Base-by-base conservation (phyloP, 2,113 vertebrate species). In the Hyperopisus bebe region DNA sequence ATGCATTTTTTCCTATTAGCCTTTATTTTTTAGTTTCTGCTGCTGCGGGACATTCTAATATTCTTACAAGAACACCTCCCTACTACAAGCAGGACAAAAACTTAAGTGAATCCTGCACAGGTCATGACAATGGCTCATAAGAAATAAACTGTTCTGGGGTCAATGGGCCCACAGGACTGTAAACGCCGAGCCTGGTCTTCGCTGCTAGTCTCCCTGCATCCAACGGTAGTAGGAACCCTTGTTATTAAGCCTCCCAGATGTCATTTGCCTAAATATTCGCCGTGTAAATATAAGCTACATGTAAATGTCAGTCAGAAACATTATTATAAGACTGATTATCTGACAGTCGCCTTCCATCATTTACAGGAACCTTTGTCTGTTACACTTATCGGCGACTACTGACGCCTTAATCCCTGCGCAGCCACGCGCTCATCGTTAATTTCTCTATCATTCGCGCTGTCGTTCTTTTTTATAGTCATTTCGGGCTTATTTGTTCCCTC, bases 91-190 rank as follows among this genome's bases (percentile, higher is more conserved):
- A 94, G 44, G 27, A 92, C 74, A 88, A 99, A 99, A 86, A 95
- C 0, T 0, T 21, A 2, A 0, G 47, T 92, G 90, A 97, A 88
- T 70, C 92, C 0, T 0, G 85, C 19, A 0, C 96, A 98, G 31
- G 92, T 91, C 0, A 82, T n/a, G 1, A 97, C 82, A 31, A 97
- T 93, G 0, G 55, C 85, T 27, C 62, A 85, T 3, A 97, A 0
- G 0, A 95, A 96, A 0, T 90, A 91, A 0, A 89, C 82, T 0
- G 96, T 95, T 88, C 98, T 96, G 0, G 97, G 95, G 80, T 97
- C 95, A 0, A 55, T 88, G n/a, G 95, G 62, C 0, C 50, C 13
- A 51, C 50, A 51, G 53, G 53, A 21, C n/a, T n/a, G 48, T 50
- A 50, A 50, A 53, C 19, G 51, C 19, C 17, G 51, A 58, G 51